Evolutionary conservation across 1,140 invertebrate genomes (phyloP), one percentile per base, ranked within the genome.

Genomic region (Bemisia tabaci): DNA sequence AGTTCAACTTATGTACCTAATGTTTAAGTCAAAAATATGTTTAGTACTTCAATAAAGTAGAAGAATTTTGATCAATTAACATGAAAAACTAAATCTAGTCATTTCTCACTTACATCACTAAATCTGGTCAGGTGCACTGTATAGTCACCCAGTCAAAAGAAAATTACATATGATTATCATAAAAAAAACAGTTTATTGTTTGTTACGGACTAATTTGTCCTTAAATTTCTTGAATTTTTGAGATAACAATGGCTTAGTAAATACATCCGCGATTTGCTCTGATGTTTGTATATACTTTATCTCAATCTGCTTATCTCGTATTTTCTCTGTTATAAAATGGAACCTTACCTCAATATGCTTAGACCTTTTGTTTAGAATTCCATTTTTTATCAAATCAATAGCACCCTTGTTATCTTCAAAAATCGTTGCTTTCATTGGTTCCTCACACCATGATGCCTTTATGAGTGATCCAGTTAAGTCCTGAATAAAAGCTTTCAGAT

Each of bases 341-440:
- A 67, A 70, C 22, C 65, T 21, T n/a, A 71, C 33, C 59, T 71
- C 69, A 26, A 71, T 70, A 22, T 62, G 25, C 22, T 26, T 62
- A 17, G 5, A 9, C 33, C 33, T 48, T 48, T 48, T 48, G 33
- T 48, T 48, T 9, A 48, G 17, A 48, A 48, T 48, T 48, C 33
- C 33, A 48, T 48, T 48, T 48, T 48, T 48, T 9, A 48, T 48
- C 5, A 48, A 17, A 9, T 48, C 5, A 9, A 48, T 48, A 68
- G 25, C 68, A 60, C 26, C 59, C 60, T 59, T 26, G 59, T 12
- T 68, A 68, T 33, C 71, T 69, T 63, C 72, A 72, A 58, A 66
- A 23, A 70, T 72, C 73, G 66, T 73, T 70, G 64, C 9, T 60
- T 23, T 12, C 21, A 23, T n/a, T 65, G 23, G 12, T 27, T 33